A percentile compares a stretch with the other conserved stretches of the same genome.
Evolutionary conservation across 2,888 invertebrate species (phyloP).

Genomic region (Osedax frankpressi): DNA sequence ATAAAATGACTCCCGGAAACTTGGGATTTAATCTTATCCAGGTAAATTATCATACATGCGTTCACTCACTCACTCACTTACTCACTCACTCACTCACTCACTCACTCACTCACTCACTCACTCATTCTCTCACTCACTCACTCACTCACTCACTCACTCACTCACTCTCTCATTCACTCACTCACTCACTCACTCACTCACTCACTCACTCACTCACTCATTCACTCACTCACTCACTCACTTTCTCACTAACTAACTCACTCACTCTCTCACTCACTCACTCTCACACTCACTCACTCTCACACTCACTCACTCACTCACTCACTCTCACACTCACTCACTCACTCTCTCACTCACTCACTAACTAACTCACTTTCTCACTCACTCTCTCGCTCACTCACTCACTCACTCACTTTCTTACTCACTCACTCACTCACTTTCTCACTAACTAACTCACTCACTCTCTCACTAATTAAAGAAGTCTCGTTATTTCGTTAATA

Average conservation of each 20-base stretch:
- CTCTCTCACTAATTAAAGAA: neutral
- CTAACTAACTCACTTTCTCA: neutral
- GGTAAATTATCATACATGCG: neutral
- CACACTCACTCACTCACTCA: neutral
- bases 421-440: too few species aligned
- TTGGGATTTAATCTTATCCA: neutral
- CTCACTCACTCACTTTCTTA: neutral
- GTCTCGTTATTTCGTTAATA: too few species aligned
- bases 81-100: too few species aligned
- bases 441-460: too few species aligned
- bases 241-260: neutral
- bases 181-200: neutral
- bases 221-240: neutral
- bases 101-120: neutral
- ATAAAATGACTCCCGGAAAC: neutral
- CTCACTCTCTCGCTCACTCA: neutral
- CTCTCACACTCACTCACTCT: neutral
- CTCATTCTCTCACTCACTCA: too few species aligned
- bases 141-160: neutral
- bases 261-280: neutral
- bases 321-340: neutral
- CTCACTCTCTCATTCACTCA: too few species aligned
- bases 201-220: neutral
- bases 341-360: conserved; percentile 2
- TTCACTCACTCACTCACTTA: too few species aligned